Evolutionary conservation across 2,113 vertebrate species (phyloP).

Genomic region (Lethenteron camtschaticum): DNA sequence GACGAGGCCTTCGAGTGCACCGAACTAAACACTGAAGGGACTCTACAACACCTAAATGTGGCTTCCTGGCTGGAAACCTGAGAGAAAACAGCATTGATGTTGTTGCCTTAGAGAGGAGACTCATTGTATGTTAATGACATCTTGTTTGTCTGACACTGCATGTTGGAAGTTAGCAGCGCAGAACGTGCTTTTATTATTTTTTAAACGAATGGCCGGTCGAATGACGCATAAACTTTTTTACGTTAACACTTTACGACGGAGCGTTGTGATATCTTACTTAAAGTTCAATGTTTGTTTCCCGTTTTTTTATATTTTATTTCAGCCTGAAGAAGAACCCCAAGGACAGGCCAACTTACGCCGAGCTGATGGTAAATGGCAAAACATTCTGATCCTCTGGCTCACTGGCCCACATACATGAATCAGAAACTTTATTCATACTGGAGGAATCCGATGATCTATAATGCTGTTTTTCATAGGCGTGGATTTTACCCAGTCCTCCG

Average conservation of each 20-base stretch:
- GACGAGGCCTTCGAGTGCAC: no score
- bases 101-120: no score
- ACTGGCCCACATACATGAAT: not conserved
- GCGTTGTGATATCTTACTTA: not conserved
- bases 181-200: no score
- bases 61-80: no score
- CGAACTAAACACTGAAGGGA: no score
- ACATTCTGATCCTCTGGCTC: not conserved
- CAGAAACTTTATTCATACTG: not conserved
- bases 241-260: not conserved
- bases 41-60: no score
- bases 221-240: no score
- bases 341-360: conserved; percentile 42
- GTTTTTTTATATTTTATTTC: not conserved
- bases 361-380: conserved; percentile 34
- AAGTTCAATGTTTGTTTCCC: not conserved
- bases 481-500: not conserved
- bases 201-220: no score
- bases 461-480: not conserved
- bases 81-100: no score
- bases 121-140: no score
- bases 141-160: no score
- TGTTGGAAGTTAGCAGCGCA: no score
- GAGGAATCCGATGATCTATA: not conserved
- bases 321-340: conserved; percentile 40